These are phyloP conservation scores for Zygogramma bicolorata DNA, from an alignment of 2,888 invertebrate genomes.

Conservation along the genomic window DNA sequence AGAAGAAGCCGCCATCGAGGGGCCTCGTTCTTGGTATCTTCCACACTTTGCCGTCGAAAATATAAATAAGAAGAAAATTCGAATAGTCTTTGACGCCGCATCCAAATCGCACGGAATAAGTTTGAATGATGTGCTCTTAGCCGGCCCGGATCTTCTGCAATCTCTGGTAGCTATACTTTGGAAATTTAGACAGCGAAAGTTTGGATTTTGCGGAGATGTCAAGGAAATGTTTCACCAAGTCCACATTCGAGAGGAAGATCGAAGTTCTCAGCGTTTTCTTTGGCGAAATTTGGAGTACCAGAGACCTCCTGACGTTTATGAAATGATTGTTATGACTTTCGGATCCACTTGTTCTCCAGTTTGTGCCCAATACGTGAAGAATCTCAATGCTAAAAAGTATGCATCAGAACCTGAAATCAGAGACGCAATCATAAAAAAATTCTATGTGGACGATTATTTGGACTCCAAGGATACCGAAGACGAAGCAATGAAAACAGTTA, in stretches of 20 bases:
- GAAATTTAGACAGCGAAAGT: not conserved
- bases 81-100: not conserved
- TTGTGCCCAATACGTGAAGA: not conserved
- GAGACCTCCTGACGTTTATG: not conserved
- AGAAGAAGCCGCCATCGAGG: not conserved
- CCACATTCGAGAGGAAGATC: not conserved
- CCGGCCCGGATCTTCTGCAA: not conserved
- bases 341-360: not conserved
- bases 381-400: not conserved
- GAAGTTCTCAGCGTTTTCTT: not conserved
- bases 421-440: no score
- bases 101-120: not conserved
- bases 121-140: not conserved
- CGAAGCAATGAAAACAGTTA: not conserved
- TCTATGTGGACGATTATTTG: not conserved
- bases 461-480: slow-evolving; percentile 1
- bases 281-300: not conserved
- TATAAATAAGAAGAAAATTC: not conserved
- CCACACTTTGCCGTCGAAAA: slow-evolving; percentile 3
- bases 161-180: not conserved
- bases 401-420: not conserved
- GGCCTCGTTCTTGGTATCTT: not conserved
- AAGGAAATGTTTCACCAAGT: slow-evolving; percentile 19
- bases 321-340: slow-evolving; percentile 3
- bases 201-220: no score